These are phyloP conservation scores for Schrankia costaestrigalis DNA, from an alignment of 2,888 invertebrate genomes.

Conservation along the genomic window DNA sequence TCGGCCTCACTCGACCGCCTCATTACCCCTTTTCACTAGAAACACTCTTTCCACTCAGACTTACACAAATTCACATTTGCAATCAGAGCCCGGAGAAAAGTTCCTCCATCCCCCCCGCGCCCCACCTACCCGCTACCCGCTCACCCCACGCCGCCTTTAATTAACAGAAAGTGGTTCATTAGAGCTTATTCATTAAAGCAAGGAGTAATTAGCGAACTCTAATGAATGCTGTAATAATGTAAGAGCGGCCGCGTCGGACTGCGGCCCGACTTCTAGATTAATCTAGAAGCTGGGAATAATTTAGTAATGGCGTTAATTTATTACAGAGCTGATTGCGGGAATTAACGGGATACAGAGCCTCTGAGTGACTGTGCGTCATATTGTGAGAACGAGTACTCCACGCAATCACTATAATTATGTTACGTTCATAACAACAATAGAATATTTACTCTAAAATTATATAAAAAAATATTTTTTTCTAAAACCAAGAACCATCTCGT, in stretches of 20 bases:
- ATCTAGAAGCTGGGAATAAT: constrained; percentile 76
- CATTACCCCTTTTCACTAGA: constrained; percentile 77
- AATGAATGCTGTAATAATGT: constrained; percentile 91
- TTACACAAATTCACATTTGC: constrained; percentile 82
- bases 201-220: constrained; percentile 94
- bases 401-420: too few relatives aligned
- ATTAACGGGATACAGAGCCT: constrained; percentile 48
- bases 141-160: constrained; percentile 84
- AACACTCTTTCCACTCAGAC: constrained; percentile 77
- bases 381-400: too few relatives aligned
- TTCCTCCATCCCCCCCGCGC: constrained; percentile 51
- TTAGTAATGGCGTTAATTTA: constrained; percentile 77
- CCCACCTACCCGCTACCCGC: constrained; percentile 32
- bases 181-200: constrained; percentile 95
- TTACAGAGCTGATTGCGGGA: constrained; percentile 68
- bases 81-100: constrained; percentile 79
- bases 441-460: too few relatives aligned
- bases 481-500: too few relatives aligned
- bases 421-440: too few relatives aligned
- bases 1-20: constrained; percentile 69
- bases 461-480: too few relatives aligned
- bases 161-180: constrained; percentile 95
- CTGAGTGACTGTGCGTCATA: constrained; percentile 9
- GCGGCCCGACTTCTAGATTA: constrained; percentile 78
- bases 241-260: constrained; percentile 80